Evolutionary conservation across 2,113 vertebrate genomes (phyloP).

Genomic region (Sylvia atricapilla): DNA sequence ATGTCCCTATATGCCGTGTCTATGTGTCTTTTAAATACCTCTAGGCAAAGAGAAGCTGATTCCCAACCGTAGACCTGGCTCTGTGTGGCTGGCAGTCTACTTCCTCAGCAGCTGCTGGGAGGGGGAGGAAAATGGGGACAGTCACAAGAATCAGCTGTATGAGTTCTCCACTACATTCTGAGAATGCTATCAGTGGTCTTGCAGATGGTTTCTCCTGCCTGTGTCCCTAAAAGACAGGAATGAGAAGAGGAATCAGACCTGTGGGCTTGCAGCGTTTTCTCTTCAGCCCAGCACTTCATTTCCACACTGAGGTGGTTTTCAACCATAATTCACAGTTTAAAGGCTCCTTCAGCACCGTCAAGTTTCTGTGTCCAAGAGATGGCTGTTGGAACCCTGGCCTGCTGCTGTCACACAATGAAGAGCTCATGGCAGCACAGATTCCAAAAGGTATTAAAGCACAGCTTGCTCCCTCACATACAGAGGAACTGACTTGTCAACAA

Average conservation of each 20-base stretch:
- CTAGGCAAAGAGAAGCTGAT: background rate
- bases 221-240: background rate
- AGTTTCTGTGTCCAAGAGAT: background rate
- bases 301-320: background rate
- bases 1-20: background rate
- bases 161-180: background rate
- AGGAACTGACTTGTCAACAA: background rate
- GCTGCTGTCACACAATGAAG: accelerated
- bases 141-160: background rate
- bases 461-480: background rate
- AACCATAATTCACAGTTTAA: background rate
- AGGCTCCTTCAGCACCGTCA: accelerated
- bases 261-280: background rate
- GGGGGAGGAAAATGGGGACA: background rate
- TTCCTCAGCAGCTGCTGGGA: background rate
- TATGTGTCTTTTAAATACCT: background rate
- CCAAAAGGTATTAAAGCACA: background rate
- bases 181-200: background rate
- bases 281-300: background rate
- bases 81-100: background rate
- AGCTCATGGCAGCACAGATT: background rate
- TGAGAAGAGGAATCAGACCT: background rate
- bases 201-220: background rate
- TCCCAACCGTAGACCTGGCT: background rate
- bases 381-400: background rate